Evolutionary conservation across 2,888 invertebrate genomes (phyloP), one percentile per base, ranked within the genome.

Genomic region (Dolichomitus sp.): DNA sequence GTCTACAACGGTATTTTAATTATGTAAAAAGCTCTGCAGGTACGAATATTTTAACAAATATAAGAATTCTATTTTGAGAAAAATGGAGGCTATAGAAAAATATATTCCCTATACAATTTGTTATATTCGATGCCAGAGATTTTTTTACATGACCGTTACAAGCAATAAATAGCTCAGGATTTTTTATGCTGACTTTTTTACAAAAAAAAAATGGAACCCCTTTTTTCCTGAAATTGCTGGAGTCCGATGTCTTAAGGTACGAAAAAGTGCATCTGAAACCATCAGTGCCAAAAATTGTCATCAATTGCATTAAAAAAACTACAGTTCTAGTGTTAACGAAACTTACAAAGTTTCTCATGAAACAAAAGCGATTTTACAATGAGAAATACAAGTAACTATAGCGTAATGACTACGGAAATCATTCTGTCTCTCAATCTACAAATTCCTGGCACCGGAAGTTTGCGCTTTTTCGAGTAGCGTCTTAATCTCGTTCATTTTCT

Each of bases 401-500:
- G 80, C 68, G 74, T 77, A 81, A 81, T 81, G 70, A 79, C 69
- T 61, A 80, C 61, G 63, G 65, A 27, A 54, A 74, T 50, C 7
- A 11, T 23, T 61, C 14, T 7, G 9, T 12, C 57, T 30, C 57
- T 30, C 27, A 33, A 30, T 59, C 33, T 59, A 59, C 69, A 23
- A 61, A 68, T 19, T 79, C 27, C 23, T 57, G 65, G 83, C 79
- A 50, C 68, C 66, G 19, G 45, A 42, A 17, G 37, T 83, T 73
- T 85, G 87, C 19, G 85, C 68, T 19, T 90, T 83, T 9, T 85
- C 77, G 40, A 92, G 84, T 4, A 88, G 30, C 6, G 50, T 80
- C 33, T 83, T 88, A 11, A 92, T 68, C 70, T 90, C 83, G 4
- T 85, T 59, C 61, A 92, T 82, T 17, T 70, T 85, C 4, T 61